Percentiles rank a stretch among this genome's conserved stretches.
Conservation (phyloP, 2,797 vertebrate genomes). For the Phrynocephalus vlangalii region DNA sequence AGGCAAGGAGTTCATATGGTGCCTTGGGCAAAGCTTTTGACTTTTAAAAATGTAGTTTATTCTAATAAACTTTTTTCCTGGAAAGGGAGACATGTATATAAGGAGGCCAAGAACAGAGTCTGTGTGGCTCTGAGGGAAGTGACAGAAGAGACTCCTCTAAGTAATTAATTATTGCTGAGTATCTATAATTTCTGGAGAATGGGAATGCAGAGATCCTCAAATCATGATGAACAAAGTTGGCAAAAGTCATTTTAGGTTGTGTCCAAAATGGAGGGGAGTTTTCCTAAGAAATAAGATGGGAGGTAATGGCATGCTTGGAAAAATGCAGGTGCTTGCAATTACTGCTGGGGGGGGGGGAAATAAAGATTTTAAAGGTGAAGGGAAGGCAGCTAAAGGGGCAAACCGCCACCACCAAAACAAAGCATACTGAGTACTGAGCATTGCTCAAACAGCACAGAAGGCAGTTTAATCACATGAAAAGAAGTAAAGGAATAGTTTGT, state of each 20-base stretch:
- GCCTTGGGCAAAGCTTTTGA: neutral
- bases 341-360: neutral
- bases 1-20: neutral
- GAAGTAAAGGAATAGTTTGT: neutral
- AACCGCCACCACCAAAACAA: too few species aligned
- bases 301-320: neutral
- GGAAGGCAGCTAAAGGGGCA: too few species aligned
- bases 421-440: neutral
- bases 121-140: neutral
- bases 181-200: neutral
- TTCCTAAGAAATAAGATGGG: neutral
- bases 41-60: too few species aligned
- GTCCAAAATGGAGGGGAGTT: neutral
- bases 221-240: neutral
- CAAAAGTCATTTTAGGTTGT: neutral
- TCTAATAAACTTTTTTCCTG: neutral
- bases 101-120: neutral
- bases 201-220: neutral
- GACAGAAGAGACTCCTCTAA: neutral
- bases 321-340: neutral
- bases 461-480: neutral
- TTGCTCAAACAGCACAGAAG: neutral
- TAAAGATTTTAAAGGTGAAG: too few species aligned
- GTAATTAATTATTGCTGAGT: neutral
- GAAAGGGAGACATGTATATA: neutral